Conservation (phyloP, 1,140 invertebrate species). For the Thaumetopoea pityocampa region DNA sequence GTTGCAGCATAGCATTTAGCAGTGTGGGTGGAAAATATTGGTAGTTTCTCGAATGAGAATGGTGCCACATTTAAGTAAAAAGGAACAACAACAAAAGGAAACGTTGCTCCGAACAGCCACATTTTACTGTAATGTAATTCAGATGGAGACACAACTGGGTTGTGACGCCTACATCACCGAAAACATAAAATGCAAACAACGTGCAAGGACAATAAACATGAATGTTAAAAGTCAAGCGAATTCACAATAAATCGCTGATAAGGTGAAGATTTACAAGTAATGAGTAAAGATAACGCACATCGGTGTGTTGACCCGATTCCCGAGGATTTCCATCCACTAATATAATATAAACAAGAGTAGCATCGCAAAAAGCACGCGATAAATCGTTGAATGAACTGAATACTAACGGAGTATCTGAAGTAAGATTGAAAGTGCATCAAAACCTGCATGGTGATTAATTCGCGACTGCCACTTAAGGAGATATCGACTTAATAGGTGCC, state of each 20-base stretch:
- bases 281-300: conserved; percentile 43
- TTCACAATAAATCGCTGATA: conserved; percentile 64
- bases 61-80: conserved; percentile 25
- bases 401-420: conserved; percentile 38
- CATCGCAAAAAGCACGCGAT: conserved; percentile 17
- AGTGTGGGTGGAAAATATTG: conserved; percentile 48
- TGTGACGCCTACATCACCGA: conserved; percentile 54
- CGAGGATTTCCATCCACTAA: conserved; percentile 31
- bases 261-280: conserved; percentile 49
- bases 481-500: conserved; percentile 52
- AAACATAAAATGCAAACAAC: conserved; percentile 38
- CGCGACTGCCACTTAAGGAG: conserved; percentile 56
- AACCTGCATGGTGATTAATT: conserved; percentile 56
- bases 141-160: conserved; percentile 46
- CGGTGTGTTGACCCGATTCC: conserved; percentile 33
- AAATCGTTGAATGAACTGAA: conserved; percentile 43
- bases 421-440: conserved; percentile 66
- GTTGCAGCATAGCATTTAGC: conserved; percentile 40
- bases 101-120: conserved; percentile 25
- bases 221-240: conserved; percentile 42
- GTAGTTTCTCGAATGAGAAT: conserved; percentile 27
- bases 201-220: conserved; percentile 47
- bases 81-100: conserved; percentile 35
- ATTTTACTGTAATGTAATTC: conserved; percentile 47
- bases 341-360: conserved; percentile 13